A percentile compares a stretch with the other conserved stretches of the same genome.
Conservation (phyloP, 1,140 invertebrate species). For the Neotoxoptera formosana region DNA sequence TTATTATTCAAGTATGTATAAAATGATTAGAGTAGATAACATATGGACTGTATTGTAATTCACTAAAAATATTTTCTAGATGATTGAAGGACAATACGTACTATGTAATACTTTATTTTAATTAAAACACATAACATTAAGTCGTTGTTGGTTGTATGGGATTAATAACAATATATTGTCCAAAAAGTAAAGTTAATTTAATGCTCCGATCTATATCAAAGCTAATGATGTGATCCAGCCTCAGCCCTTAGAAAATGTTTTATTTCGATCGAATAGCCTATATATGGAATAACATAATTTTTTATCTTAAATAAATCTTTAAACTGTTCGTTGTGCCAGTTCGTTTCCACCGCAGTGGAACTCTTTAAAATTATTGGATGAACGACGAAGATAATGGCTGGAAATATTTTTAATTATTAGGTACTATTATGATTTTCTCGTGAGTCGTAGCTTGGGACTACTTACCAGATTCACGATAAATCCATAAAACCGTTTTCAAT, state of each 20-base stretch:
- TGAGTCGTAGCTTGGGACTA: not conserved
- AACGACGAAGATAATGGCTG: not conserved
- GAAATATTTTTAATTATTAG: not conserved
- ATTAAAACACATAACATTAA: not conserved
- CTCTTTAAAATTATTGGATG: not conserved
- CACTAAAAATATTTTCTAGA: no score
- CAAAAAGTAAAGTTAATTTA: not conserved
- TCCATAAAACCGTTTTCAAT: conserved; percentile 11
- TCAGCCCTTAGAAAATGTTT: not conserved
- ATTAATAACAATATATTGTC: not conserved
- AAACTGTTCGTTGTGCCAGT: not conserved
- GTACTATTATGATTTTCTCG: not conserved
- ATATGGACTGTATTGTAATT: no score
- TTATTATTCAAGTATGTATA: not conserved
- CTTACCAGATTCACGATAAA: conserved; percentile 1
- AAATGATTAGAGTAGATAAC: no score
- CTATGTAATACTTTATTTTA: not conserved
- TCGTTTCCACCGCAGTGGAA: not conserved
- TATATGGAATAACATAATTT: not conserved
- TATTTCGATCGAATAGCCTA: not conserved
- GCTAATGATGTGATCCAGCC: not conserved
- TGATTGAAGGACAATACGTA: no score
- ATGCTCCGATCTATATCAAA: not conserved
- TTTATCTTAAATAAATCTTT: not conserved
- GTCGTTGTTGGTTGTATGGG: not conserved